Evolutionary conservation across 2,113 vertebrate species (phyloP), one percentile per base, ranked within the genome.

Genomic region (Tauraco erythrolophus): DNA sequence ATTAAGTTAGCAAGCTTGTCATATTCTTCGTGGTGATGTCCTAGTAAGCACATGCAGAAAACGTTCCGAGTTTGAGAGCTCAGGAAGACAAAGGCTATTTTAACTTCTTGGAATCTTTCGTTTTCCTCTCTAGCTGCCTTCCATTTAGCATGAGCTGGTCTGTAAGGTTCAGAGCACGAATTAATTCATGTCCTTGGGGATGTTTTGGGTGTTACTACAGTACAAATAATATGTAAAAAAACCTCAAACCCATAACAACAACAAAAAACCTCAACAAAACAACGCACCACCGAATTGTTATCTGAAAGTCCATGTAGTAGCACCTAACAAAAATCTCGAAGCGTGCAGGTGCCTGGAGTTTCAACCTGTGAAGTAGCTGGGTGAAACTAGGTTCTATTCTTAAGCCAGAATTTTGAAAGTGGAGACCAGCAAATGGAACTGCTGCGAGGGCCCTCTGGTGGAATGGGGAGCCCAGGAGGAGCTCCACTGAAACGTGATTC

Each of bases 371-470:
- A 39, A 80, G 58, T 24, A 50, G 41, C 4, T 1, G 3, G 19
- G 37, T 19, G 23, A 79, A 35, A 19, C 53, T 5, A 4, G 25
- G 41, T 76, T 76, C 18, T 84, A 15, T 43, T 48, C 39, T 23
- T 54, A 65, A 75, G 48, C n/a, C 24, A 0, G 46, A 24, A 27
- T 51, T 80, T 51, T 80, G 7, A 37, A 60, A 81, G 25, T 50
- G 7, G 64, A 46, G 9, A 3, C 13, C 23, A 37, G 39, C 21
- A 91, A 84, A 89, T 74, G 21, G 50, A 54, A 24, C 91, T 81
- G 80, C 64, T 81, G 92, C 11, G 65, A 78, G 95, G 72, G 97
- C 96, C 98, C 97, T 92, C 97, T 97, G 83, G 97, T 70, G 96
- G 96, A 90, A 7, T 24, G 22, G 5, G 23, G 64, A 84, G 19